phyloP scores from a whole-genome alignment of 92 coral and sea anemone genomes.

The Pocillopora grandis region DNA sequence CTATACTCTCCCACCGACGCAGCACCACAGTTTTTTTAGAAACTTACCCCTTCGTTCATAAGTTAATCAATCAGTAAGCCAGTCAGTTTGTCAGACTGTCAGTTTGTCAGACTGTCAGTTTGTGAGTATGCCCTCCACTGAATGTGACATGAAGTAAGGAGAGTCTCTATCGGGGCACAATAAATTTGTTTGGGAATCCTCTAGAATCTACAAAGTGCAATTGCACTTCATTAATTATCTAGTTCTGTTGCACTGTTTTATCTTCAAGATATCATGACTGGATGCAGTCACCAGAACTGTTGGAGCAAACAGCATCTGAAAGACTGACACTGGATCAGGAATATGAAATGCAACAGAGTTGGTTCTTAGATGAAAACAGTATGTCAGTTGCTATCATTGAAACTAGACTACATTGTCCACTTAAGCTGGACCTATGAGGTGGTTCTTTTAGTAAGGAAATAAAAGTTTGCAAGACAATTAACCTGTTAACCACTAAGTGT shows the following conservation, averaged over 20 bases:
- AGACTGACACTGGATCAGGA: conserved; percentile 75
- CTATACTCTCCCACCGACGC: too few relatives aligned
- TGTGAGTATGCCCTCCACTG: neutral
- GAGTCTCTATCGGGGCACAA: too few relatives aligned
- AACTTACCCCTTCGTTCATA: too few relatives aligned
- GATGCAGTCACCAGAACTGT: conserved; percentile 84
- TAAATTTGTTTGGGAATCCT: too few relatives aligned
- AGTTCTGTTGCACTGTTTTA: neutral
- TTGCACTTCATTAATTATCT: neutral
- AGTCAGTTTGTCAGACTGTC: neutral
- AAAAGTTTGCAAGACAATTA: too few relatives aligned
- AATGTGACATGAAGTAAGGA: neutral
- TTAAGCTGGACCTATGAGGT: neutral
- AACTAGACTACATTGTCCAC: neutral
- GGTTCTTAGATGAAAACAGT: conserved; percentile 81
- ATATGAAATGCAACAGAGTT: conserved; percentile 82
- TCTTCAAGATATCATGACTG: conserved; percentile 75
- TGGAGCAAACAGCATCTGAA: conserved; percentile 84
- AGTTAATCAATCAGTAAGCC: neutral
- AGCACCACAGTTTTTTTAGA: too few relatives aligned
- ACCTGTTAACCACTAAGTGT: too few relatives aligned
- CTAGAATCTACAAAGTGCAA: neutral
- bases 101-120: neutral
- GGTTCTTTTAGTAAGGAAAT: too few relatives aligned
- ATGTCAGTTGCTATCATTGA: neutral